Evolutionary conservation across 2,797 vertebrate genomes (phyloP), one percentile per base, ranked within the genome.

Genomic region (Poecilia wingei): DNA sequence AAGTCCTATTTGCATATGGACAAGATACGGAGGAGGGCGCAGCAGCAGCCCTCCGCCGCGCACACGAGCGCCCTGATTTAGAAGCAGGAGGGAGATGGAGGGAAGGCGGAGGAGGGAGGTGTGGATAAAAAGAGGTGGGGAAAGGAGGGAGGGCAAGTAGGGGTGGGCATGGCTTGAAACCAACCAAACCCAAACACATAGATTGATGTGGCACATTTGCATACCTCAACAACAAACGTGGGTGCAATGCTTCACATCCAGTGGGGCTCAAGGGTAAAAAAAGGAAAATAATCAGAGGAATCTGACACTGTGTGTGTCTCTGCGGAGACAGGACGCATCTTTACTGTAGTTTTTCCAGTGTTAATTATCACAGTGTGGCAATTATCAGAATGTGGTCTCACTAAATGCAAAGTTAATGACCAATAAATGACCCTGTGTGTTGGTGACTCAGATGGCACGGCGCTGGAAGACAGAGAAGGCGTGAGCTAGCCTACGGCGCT

Each of bases 1-100:
- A 87, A 92, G 84, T 75, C 82, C 73, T 74, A 94, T 95, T 92
- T 93, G 89, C 94, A 95, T 93, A 87, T 31, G 53, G 83, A 86
- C 1, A 82, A 86, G 70, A n/a, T 85, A 61, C 69, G 12, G 84
- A 25, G 74, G 72, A 1, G 45, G 64, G 85, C 10, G 10, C 66
- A 36, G 10, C 66, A 36, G 78, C 88, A 46, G 14, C n/a, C 55
- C 82, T 82, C 14, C 5, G 13, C 41, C 22, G 0, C 0, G 41
- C 12, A 45, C 22, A 70, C 16, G 41, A 70, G 68, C 80, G 69
- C 81, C 75, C 77, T 78, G 87, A 90, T 87, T 83, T 84, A 64
- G 33, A 68, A 82, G 85, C 36, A 55, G 84, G 71, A 84, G 84
- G 76, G 68, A 78, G 79, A 86, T 55, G 66, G 84, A 76, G 70